Base-by-base conservation (phyloP, 1,140 invertebrate species). In the Condylostylus longicornis region DNA sequence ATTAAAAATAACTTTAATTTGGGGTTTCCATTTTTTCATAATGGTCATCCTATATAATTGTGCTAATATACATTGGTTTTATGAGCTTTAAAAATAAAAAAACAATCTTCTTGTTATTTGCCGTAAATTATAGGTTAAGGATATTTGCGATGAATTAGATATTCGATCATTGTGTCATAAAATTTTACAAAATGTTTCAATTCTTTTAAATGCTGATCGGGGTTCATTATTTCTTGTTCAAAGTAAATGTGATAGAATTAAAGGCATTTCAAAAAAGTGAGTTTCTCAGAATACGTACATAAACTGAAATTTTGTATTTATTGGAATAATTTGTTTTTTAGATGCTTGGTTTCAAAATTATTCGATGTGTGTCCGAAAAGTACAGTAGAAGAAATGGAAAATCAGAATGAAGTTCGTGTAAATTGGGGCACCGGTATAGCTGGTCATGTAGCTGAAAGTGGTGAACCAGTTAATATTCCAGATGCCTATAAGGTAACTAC, bases 111-210 rank as follows among this genome's bases (percentile, higher is more conserved):
- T n/a, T n/a, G n/a, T n/a, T n/a, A n/a, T n/a, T n/a, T n/a, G n/a
- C n/a, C n/a, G n/a, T n/a, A n/a, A n/a, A n/a, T 56, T 41, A 32
- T 49, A 83, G 80, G 79, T 86, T 36, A 93, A 94, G 65, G 89
- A 94, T 59, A 94, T 95, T 49, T 95, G 87, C 65, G 91, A 94
- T 62, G 90, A 95, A 58, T 62, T 96, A 49, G 91, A 96, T 50
- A 79, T 95, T 14, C 74, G 84, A 38, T 88, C 85, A 12, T 61
- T 95, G 43, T 94, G 89, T 57, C 87, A 94, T 67, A 96, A 96
- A 65, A 96, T 95, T 51, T 69, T 96, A 17, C 89, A 93, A 62
- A 95, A 95, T 54, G 88, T 95, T 14, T 85, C 83, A 46, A 85
- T 90, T 35, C 64, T 96, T 5, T 65, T 93, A 34, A 82, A 89